Percentiles rank a stretch among this genome's conserved stretches.
phyloP scores from a whole-genome alignment of 2,113 vertebrate species.

The Thermophis baileyi region DNA sequence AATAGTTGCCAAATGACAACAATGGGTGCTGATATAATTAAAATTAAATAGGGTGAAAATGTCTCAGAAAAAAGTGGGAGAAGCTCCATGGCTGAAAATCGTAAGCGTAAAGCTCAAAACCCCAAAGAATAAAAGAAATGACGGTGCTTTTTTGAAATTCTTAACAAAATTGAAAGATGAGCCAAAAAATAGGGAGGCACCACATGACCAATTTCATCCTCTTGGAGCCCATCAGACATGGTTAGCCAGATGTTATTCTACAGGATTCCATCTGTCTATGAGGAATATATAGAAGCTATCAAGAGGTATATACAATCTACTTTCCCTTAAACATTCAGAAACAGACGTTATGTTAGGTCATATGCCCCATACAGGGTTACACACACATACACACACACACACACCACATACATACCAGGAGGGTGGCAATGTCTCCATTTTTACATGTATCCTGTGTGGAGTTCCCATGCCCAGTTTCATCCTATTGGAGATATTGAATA shows the following conservation, averaged over 20 bases:
- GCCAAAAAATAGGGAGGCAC: background rate
- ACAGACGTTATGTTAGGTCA: background rate
- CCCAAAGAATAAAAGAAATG: background rate
- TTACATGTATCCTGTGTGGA: background rate
- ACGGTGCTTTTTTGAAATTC: background rate
- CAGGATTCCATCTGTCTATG: background rate
- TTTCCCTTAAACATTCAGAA: background rate
- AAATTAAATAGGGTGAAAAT: background rate
- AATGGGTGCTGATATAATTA: background rate
- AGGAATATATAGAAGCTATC: background rate
- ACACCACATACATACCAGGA: background rate
- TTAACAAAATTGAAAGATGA: background rate
- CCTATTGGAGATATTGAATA: background rate
- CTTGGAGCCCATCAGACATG: background rate
- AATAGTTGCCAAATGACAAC: background rate
- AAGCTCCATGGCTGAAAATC: background rate
- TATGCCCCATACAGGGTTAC: background rate
- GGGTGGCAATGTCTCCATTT: background rate
- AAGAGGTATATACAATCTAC: background rate
- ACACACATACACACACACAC: too few relatives aligned
- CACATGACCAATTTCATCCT: background rate
- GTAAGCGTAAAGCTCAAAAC: background rate
- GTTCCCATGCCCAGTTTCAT: background rate
- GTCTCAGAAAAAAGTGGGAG: background rate
- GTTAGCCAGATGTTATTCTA: background rate